Conservation (phyloP, 2,797 vertebrate genomes). For the Chiroxiphia lanceolata region DNA sequence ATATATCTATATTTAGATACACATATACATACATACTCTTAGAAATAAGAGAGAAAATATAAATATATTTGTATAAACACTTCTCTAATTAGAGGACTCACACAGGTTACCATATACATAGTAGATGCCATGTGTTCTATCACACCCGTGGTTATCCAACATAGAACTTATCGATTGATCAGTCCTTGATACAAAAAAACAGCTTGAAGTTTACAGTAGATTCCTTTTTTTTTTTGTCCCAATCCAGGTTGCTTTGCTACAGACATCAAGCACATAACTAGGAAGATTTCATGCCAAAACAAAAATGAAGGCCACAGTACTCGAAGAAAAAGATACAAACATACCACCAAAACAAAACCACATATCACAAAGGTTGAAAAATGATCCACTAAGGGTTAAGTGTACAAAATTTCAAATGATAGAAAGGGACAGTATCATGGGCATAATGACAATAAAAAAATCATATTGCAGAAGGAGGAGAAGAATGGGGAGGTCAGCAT, state of each 20-base stretch:
- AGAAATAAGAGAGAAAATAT: constrained; percentile 12
- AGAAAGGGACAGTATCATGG: constrained; percentile 79
- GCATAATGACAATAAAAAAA: constrained; percentile 77
- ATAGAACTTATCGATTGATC: neutral
- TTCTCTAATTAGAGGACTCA: constrained; percentile 14
- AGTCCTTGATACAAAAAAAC: neutral
- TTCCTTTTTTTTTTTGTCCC: constrained; percentile 50
- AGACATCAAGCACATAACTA: constrained; percentile 77
- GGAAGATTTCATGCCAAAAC: constrained; percentile 82
- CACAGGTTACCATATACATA: neutral
- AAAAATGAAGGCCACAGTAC: constrained; percentile 80
- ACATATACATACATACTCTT: constrained; percentile 13
- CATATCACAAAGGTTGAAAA: constrained; percentile 77
- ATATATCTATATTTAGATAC: constrained; percentile 1
- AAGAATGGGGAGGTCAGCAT: constrained; percentile 85
- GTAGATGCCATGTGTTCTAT: constrained; percentile 1
- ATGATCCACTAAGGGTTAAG: constrained; percentile 74
- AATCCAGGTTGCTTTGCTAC: constrained; percentile 84
- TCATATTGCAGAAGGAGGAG: constrained; percentile 79
- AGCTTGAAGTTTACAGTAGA: constrained; percentile 52
- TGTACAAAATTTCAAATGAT: constrained; percentile 77
- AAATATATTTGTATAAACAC: neutral
- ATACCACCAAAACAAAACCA: constrained; percentile 80
- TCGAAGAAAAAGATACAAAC: constrained; percentile 78
- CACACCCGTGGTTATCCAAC: constrained; percentile 17